Percentiles rank a stretch among this genome's conserved stretches.
Conservation (phyloP, 2,113 vertebrate genomes). For the Choloepus hoffmanni region DNA sequence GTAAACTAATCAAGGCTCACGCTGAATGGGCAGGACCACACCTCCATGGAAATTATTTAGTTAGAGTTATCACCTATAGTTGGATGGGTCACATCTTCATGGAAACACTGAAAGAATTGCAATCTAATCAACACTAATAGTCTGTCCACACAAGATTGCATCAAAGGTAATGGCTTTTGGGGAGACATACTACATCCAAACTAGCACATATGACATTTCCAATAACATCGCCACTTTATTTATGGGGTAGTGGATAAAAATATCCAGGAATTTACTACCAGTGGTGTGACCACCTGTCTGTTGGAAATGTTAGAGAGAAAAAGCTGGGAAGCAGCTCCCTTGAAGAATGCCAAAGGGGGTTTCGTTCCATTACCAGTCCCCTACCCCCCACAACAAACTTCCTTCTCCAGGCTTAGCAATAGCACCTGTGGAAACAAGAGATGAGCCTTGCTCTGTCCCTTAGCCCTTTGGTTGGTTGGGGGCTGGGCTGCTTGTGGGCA, state of each 20-base stretch:
- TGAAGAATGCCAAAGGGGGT: background rate
- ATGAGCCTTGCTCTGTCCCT: background rate
- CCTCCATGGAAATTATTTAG: too few species aligned
- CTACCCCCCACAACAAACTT: background rate
- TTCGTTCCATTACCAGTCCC: background rate
- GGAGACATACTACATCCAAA: too few species aligned
- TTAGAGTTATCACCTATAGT: too few species aligned
- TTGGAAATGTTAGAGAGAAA: conserved; percentile 72
- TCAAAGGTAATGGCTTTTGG: too few species aligned
- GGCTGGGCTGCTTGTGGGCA: background rate
- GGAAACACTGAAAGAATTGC: too few species aligned
- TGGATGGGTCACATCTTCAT: too few species aligned
- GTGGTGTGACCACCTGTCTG: conserved; percentile 82
- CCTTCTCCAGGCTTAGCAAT: background rate
- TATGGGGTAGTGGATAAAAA: conserved; percentile 84
- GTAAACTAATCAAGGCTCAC: too few species aligned
- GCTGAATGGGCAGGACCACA: too few species aligned
- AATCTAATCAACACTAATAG: too few species aligned
- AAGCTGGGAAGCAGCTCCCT: conserved; percentile 62
- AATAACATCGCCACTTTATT: conserved; percentile 79
- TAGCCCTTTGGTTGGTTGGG: background rate
- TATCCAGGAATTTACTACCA: conserved; percentile 83
- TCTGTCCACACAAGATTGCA: too few species aligned
- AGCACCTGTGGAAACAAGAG: conserved; percentile 40
- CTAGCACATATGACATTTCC: conserved; percentile 64